Evolutionary conservation across 2,888 invertebrate genomes (phyloP).

Genomic region (Kryphioiulus occultus): DNA sequence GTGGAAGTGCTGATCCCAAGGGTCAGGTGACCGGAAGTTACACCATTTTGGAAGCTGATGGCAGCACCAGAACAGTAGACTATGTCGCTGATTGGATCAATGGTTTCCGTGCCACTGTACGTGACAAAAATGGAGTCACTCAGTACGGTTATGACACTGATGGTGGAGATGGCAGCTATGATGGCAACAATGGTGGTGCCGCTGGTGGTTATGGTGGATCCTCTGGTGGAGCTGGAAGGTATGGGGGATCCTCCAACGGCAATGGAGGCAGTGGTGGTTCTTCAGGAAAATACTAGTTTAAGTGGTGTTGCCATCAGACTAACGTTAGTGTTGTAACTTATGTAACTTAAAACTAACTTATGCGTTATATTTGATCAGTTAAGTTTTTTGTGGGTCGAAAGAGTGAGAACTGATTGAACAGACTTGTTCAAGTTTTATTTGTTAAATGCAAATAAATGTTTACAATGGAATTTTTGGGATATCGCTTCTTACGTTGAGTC

Average conservation of each 20-base stretch:
- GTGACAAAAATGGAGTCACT: slow-evolving; percentile 51
- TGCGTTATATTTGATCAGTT: no score
- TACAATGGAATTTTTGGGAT: no score
- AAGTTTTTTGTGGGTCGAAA: no score
- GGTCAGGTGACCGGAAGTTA: slow-evolving; percentile 79
- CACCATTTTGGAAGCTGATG: slow-evolving; percentile 77
- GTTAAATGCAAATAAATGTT: no score
- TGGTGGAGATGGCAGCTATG: slow-evolving; percentile 30
- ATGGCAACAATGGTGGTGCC: neutral
- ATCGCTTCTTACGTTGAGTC: no score
- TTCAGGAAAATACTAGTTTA: neutral
- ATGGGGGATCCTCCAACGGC: neutral
- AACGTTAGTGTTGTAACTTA: no score
- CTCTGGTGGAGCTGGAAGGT: neutral
- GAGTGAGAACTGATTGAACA: no score
- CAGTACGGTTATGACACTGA: slow-evolving; percentile 50
- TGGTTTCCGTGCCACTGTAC: slow-evolving; percentile 54
- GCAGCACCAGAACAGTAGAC: slow-evolving; percentile 74
- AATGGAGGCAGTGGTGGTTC: slow-evolving; percentile 12
- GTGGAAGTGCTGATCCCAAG: slow-evolving; percentile 69
- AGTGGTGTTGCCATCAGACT: no score
- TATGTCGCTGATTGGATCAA: slow-evolving; percentile 68
- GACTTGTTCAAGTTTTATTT: no score
- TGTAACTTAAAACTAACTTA: no score
- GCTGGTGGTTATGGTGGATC: slow-evolving; percentile 5